Conservation (phyloP, 37 sponge, comb jelly and placozoan genomes). For the Ianthella basta region DNA sequence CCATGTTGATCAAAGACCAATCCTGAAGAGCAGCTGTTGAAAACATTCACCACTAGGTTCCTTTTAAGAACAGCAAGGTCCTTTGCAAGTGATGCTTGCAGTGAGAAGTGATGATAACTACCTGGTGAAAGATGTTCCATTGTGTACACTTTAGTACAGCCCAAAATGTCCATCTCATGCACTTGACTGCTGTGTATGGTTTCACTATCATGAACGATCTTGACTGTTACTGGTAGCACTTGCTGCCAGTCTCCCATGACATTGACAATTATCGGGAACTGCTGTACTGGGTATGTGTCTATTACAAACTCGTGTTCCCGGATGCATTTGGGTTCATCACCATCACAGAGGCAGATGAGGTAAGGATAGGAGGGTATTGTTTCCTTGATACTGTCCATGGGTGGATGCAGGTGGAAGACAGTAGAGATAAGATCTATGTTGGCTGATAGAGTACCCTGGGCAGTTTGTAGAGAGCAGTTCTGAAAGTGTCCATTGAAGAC, state of each 20-base stretch:
- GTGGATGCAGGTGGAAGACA: not conserved
- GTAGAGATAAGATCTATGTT: not conserved
- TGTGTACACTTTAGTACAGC: too few relatives aligned
- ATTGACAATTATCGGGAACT: too few relatives aligned
- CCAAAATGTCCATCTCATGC: too few relatives aligned
- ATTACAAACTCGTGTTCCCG: too few relatives aligned
- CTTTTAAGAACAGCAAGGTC: not conserved
- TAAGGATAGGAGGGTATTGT: not conserved
- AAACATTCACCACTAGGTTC: not conserved
- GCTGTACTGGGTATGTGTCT: too few relatives aligned
- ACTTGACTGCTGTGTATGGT: not conserved
- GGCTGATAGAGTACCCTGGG: not conserved
- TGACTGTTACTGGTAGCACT: too few relatives aligned
- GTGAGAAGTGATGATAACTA: too few relatives aligned
- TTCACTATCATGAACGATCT: too few relatives aligned
- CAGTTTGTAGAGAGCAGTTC: not conserved
- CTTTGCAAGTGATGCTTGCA: not conserved
- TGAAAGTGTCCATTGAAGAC: constrained; percentile 5
- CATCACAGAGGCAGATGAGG: not conserved
- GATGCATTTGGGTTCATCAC: not conserved
- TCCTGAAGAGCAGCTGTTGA: not conserved
- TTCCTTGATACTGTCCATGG: not conserved
- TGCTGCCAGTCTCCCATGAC: too few relatives aligned
- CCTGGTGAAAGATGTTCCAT: too few relatives aligned
- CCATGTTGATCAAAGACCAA: not conserved